Evolutionary conservation across 2,888 invertebrate species (phyloP).

Genomic region (Drosophila sordidapex): DNA sequence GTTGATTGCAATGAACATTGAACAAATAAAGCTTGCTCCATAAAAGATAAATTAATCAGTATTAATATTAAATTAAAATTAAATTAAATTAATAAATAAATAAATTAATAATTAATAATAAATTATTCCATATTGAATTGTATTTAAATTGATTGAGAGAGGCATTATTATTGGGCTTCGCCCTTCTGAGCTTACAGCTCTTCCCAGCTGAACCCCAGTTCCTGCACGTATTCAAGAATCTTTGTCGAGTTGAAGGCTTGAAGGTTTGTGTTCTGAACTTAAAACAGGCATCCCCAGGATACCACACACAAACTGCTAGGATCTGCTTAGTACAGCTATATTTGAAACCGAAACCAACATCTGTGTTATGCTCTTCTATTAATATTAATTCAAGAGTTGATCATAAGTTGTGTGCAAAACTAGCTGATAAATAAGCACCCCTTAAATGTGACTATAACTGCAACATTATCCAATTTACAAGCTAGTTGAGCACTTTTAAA

Average conservation of each 20-base stretch:
- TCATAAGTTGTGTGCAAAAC: neutral
- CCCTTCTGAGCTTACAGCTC: neutral
- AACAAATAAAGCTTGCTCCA: neutral
- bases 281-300: neutral
- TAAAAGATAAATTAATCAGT: neutral
- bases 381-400: neutral
- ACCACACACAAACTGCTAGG: neutral
- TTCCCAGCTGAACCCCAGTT: neutral
- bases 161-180: neutral
- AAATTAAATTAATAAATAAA: neutral
- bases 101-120: too few relatives aligned
- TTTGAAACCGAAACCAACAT: neutral
- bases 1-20: too few relatives aligned
- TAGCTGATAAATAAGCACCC: constrained; percentile 24
- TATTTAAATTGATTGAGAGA: neutral
- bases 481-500: constrained; percentile 49
- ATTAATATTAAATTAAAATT: neutral
- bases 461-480: constrained; percentile 66
- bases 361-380: neutral
- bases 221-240: fast-evolving
- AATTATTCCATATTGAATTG: too few relatives aligned
- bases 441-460: constrained; percentile 12
- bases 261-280: neutral
- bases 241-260: neutral
- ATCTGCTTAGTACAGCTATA: neutral